These are phyloP conservation scores for Folsomia candida DNA, from an alignment of 2,888 invertebrate genomes.

Conservation along the genomic window DNA sequence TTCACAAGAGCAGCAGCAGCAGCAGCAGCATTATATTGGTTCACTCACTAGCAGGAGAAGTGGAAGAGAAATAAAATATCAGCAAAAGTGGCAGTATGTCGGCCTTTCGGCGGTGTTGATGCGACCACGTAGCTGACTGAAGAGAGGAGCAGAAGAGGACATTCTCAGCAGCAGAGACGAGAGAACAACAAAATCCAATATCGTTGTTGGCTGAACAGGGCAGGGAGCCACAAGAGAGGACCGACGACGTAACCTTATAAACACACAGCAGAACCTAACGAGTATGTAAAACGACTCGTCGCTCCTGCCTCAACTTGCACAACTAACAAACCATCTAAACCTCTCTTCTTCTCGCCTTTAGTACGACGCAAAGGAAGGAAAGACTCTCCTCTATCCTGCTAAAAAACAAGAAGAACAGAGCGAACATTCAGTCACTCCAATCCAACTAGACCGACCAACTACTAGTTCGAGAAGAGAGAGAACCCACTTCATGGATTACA, in stretches of 20 bases:
- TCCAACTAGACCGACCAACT: not conserved
- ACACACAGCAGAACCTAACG: not conserved
- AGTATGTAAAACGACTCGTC: not conserved
- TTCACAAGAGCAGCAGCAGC: too few species aligned
- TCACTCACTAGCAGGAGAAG: too few species aligned
- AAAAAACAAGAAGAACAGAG: slow-evolving; percentile 11
- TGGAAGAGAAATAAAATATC: not conserved
- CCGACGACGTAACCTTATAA: slow-evolving; percentile 10
- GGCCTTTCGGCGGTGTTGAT: not conserved
- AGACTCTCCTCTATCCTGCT: slow-evolving; percentile 8
- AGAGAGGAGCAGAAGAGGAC: not conserved
- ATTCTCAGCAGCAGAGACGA: not conserved
- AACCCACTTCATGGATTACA: not conserved
- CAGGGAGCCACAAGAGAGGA: not conserved
- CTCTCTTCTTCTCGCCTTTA: not conserved
- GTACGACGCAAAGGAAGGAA: not conserved
- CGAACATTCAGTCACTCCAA: not conserved
- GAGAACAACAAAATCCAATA: slow-evolving; percentile 11
- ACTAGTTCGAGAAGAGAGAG: too few species aligned
- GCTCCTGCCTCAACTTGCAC: slow-evolving; percentile 3
- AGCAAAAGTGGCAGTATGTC: slow-evolving; percentile 3
- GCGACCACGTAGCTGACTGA: not conserved
- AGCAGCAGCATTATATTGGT: too few species aligned
- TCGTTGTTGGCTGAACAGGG: not conserved
- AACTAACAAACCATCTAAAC: too few species aligned